Conservation (phyloP, 1,140 invertebrate species). For the Micrasema longulum region DNA sequence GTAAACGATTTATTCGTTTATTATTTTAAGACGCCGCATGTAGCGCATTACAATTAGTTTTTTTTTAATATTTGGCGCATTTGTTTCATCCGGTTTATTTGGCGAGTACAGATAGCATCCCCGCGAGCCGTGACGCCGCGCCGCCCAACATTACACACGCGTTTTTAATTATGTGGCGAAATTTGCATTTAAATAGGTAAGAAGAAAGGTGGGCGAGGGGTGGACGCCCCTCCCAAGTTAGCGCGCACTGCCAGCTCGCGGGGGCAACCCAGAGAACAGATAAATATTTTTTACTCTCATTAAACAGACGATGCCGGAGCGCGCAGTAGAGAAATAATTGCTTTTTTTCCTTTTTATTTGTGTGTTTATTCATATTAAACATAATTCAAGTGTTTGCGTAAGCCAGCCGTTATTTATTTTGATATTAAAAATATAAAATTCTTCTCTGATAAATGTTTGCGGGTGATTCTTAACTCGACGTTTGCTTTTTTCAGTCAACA, state of each 20-base stretch:
- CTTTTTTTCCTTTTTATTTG: constrained; percentile 53
- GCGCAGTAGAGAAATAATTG: constrained; percentile 48
- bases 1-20: no score
- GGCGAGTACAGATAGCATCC: constrained; percentile 50
- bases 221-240: constrained; percentile 40
- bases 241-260: constrained; percentile 31
- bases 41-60: constrained; percentile 50
- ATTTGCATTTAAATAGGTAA: constrained; percentile 56
- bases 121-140: constrained; percentile 50
- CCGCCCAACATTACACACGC: constrained; percentile 52
- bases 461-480: constrained; percentile 20
- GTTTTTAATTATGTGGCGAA: constrained; percentile 56
- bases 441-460: constrained; percentile 30
- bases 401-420: constrained; percentile 33
- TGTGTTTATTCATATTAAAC: constrained; percentile 55
- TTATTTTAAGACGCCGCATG: constrained; percentile 44
- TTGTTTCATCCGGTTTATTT: constrained; percentile 53
- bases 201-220: constrained; percentile 45
- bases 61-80: constrained; percentile 49
- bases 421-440: constrained; percentile 16
- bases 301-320: constrained; percentile 30
- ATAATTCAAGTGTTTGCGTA: constrained; percentile 52
- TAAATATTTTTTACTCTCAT: constrained; percentile 47
- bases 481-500: constrained; percentile 33
- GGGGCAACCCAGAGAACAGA: constrained; percentile 38